These are phyloP conservation scores for Bovichtus diacanthus DNA, from an alignment of 2,797 vertebrate genomes.

Conservation along the genomic window DNA sequence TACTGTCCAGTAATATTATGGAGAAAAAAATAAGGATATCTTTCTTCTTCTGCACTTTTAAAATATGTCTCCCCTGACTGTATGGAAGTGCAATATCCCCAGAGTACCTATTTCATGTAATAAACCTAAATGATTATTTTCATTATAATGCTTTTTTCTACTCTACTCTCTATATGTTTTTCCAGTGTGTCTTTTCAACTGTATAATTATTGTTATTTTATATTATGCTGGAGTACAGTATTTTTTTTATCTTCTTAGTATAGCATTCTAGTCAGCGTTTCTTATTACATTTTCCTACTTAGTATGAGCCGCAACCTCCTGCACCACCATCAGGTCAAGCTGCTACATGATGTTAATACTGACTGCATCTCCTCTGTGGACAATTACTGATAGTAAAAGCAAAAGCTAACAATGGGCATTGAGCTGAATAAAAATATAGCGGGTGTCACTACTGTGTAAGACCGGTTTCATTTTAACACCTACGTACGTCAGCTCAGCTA, in stretches of 20 bases:
- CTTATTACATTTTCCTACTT: not conserved
- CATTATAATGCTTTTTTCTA: not conserved
- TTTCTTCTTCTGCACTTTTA: not conserved
- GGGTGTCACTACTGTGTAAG: not conserved
- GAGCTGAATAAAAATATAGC: constrained; percentile 8
- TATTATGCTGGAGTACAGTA: not conserved
- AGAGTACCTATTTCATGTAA: not conserved
- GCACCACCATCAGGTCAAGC: not conserved
- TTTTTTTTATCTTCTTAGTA: not conserved
- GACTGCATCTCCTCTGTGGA: not conserved
- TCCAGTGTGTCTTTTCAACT: not conserved
- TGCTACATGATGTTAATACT: not conserved
- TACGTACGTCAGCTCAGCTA: not conserved
- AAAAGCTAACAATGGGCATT: not conserved
- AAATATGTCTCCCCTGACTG: not conserved
- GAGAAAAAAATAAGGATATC: too few relatives aligned
- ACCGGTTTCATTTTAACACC: not conserved
- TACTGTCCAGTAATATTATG: not conserved
- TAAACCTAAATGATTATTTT: not conserved
- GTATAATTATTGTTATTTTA: not conserved
- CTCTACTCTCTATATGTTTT: not conserved
- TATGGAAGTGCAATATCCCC: not conserved
- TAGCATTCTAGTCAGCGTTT: not conserved
- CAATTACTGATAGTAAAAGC: not conserved
- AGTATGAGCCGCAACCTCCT: not conserved